A percentile compares a stretch with the other conserved stretches of the same genome.
phyloP scores from a whole-genome alignment of 30 jellyfish, hydroid and myxozoan genomes.

The Sanderia malayensis region DNA sequence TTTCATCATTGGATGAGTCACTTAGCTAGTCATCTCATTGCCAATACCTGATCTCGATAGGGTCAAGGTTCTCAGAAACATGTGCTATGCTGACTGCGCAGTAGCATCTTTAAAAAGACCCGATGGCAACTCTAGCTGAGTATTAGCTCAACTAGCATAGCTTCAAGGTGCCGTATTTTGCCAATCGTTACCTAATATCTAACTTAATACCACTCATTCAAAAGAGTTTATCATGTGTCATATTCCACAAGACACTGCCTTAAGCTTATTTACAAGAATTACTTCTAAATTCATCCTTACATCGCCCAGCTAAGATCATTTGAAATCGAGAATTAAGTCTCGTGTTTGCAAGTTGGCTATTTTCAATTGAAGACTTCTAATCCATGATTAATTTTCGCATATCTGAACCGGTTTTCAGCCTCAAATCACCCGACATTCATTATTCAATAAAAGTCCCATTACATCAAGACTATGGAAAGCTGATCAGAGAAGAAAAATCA shows the following conservation, averaged over 20 bases:
- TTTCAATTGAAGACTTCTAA: not conserved
- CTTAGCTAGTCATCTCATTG: too few relatives aligned
- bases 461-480: not conserved
- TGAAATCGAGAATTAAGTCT: not conserved
- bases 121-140: too few relatives aligned
- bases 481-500: not conserved
- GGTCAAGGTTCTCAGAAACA: too few relatives aligned
- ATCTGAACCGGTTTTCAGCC: not conserved
- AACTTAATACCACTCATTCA: too few relatives aligned
- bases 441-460: not conserved
- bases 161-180: too few relatives aligned
- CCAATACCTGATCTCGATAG: too few relatives aligned
- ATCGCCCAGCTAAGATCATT: not conserved
- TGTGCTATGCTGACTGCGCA: too few relatives aligned
- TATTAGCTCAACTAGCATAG: too few relatives aligned
- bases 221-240: too few relatives aligned
- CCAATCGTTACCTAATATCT: too few relatives aligned
- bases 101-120: too few relatives aligned
- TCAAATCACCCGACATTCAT: slow-evolving; percentile 5
- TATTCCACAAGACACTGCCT: not conserved
- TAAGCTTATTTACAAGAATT: slow-evolving; percentile 2
- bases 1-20: too few relatives aligned
- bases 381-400: not conserved
- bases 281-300: not conserved
- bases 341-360: not conserved